These are phyloP conservation scores for Uloborus diversus DNA, from an alignment of 1,140 invertebrate species.

Conservation along the genomic window DNA sequence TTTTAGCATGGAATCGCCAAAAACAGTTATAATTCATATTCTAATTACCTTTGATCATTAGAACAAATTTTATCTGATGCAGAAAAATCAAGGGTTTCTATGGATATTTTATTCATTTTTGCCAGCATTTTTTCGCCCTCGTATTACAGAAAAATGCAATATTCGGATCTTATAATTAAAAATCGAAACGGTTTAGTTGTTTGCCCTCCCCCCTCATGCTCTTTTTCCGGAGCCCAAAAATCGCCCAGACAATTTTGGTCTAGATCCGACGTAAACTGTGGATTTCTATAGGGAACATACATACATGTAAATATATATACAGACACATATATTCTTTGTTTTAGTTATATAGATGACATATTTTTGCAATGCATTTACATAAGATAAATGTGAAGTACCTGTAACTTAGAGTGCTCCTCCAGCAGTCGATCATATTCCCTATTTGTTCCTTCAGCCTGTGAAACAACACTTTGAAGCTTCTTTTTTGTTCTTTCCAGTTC, in stretches of 20 bases:
- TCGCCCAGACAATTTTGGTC: neutral
- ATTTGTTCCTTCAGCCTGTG: constrained; percentile 76
- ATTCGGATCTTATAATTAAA: too few species aligned
- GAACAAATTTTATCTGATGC: too few species aligned
- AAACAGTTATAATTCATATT: too few species aligned
- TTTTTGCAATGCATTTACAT: neutral
- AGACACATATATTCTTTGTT: neutral
- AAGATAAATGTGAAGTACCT: constrained; percentile 67
- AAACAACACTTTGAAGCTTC: constrained; percentile 4
- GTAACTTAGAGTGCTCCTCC: constrained; percentile 81
- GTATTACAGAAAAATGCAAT: too few species aligned
- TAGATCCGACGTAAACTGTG: neutral
- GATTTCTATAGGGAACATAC: neutral
- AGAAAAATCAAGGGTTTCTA: too few species aligned
- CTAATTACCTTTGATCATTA: too few species aligned
- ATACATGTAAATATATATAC: neutral
- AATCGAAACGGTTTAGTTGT: too few species aligned
- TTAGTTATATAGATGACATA: neutral
- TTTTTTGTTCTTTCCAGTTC: constrained; percentile 9
- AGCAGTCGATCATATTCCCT: constrained; percentile 90
- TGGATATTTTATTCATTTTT: too few species aligned
- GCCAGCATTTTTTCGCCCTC: too few species aligned
- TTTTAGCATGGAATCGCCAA: too few species aligned
- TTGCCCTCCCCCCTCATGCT: neutral
- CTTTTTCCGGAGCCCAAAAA: neutral